phyloP scores from a whole-genome alignment of 2,888 invertebrate genomes.

The Morinoia aosen region DNA sequence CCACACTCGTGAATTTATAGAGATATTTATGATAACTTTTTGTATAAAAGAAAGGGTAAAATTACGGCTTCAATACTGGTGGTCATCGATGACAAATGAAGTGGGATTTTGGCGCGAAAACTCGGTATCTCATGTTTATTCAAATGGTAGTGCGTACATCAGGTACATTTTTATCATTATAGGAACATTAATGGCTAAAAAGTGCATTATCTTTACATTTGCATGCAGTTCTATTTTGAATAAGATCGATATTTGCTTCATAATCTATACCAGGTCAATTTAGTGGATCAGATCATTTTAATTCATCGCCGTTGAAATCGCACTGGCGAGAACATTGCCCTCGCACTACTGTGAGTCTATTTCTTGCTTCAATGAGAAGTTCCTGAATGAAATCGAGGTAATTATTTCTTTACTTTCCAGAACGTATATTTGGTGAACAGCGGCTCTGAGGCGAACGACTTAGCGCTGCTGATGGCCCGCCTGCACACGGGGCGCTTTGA shows the following conservation, averaged over 20 bases:
- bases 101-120: neutral
- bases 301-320: neutral
- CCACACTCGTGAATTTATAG: neutral
- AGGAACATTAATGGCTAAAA: neutral
- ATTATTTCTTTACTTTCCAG: slow-evolving; percentile 72
- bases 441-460: slow-evolving; percentile 97
- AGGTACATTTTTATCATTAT: neutral
- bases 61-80: neutral
- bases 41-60: neutral
- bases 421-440: slow-evolving; percentile 95
- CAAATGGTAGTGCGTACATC: neutral
- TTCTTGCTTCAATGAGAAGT: neutral
- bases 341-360: neutral
- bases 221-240: neutral
- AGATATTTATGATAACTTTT: neutral
- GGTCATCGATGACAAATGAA: neutral
- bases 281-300: neutral
- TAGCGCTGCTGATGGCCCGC: slow-evolving; percentile 90
- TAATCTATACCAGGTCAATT: neutral
- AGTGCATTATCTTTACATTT: neutral
- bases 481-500: slow-evolving; percentile 88
- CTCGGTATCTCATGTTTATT: neutral
- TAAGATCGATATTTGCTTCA: neutral
- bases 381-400: neutral
- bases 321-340: neutral